phyloP scores from a whole-genome alignment of 2,113 vertebrate genomes.

The Lepus americanus region DNA sequence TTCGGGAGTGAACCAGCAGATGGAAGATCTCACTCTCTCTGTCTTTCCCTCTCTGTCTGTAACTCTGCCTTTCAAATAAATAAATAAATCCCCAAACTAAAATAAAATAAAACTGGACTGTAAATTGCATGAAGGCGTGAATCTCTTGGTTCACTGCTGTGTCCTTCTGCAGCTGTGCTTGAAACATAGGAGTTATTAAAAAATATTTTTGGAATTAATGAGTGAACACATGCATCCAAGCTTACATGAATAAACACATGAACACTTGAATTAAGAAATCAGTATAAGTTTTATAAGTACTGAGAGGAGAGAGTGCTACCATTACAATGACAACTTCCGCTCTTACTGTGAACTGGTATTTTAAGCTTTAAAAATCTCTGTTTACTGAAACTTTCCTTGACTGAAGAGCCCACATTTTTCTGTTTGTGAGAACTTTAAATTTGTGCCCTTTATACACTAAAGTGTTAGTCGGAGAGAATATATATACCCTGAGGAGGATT shows the following conservation, averaged over 20 bases:
- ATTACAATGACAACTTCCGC: background rate
- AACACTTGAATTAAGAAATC: background rate
- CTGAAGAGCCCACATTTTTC: background rate
- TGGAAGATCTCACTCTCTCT: no score
- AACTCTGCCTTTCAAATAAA: no score
- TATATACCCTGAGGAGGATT: background rate
- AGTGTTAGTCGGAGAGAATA: background rate
- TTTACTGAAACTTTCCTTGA: background rate
- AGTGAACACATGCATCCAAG: background rate
- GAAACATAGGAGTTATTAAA: background rate
- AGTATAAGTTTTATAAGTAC: background rate
- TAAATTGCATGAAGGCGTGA: no score
- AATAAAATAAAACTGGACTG: background rate
- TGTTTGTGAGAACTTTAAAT: background rate
- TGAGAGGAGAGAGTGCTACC: background rate
- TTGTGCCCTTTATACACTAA: background rate
- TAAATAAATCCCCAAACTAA: no score
- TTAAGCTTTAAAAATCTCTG: background rate
- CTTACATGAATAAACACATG: background rate
- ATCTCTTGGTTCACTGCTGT: background rate
- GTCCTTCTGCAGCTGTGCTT: rapidly evolving
- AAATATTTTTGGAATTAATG: background rate
- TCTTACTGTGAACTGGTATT: background rate
- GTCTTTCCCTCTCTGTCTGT: no score
- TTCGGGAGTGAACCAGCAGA: no score